A percentile compares a stretch with the other conserved stretches of the same genome.
Conservation (phyloP, 2,113 vertebrate genomes). For the Syrrhaptes paradoxus region DNA sequence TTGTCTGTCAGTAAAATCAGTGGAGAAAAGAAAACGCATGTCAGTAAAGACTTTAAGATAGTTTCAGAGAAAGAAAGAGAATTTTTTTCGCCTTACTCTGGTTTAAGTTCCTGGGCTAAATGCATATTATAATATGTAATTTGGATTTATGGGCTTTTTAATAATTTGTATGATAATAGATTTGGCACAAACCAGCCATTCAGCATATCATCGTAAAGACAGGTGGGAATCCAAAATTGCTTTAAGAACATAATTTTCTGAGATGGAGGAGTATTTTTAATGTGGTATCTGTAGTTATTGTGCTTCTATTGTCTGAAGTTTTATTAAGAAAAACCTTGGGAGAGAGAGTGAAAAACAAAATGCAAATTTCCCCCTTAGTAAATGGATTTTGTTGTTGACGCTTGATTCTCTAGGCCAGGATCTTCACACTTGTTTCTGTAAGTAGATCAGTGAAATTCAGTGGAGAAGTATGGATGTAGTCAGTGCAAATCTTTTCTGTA, state of each 20-base stretch:
- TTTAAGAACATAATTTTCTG: constrained; percentile 18
- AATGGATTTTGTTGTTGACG: not conserved
- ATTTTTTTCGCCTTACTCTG: not conserved
- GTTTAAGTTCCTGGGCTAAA: not conserved
- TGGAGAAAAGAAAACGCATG: not conserved
- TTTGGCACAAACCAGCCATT: not conserved
- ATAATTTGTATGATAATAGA: not conserved
- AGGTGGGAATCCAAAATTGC: constrained; percentile 21
- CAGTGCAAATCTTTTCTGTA: not conserved
- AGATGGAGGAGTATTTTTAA: not conserved
- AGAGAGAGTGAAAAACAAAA: not conserved
- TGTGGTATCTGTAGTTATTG: not conserved
- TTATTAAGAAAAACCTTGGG: not conserved
- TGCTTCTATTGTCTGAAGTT: not conserved
- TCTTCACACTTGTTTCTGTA: not conserved
- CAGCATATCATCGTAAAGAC: not conserved
- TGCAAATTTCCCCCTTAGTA: not conserved
- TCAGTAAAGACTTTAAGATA: not conserved
- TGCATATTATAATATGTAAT: constrained; percentile 17
- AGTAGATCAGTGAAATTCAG: not conserved
- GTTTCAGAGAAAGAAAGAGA: not conserved
- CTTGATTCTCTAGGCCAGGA: not conserved
- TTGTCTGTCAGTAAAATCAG: not conserved
- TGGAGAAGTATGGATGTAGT: not conserved
- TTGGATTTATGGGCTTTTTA: constrained; percentile 19